These are phyloP conservation scores for Calameuta filiformis DNA, from an alignment of 2,888 invertebrate species.

Conservation along the genomic window DNA sequence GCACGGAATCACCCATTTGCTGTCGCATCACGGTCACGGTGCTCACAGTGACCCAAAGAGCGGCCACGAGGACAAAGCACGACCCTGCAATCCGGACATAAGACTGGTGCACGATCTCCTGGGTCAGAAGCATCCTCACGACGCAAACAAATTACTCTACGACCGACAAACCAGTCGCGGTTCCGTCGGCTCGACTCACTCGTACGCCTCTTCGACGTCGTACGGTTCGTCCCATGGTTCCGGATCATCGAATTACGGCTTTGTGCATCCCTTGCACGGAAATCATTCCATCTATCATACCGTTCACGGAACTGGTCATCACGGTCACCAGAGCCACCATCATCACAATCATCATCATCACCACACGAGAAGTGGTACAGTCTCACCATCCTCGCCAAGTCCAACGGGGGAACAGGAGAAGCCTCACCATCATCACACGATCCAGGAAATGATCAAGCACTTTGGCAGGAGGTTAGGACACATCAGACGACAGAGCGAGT, in stretches of 20 bases:
- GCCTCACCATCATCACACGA: constrained; percentile 73
- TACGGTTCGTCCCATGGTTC: constrained; percentile 48
- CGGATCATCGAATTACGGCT: constrained; percentile 67
- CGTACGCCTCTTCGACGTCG: constrained; percentile 50
- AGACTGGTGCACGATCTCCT: constrained; percentile 50
- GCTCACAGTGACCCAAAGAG: constrained; percentile 62
- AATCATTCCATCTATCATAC: constrained; percentile 62
- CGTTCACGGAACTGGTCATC: constrained; percentile 51
- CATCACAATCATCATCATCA: constrained; percentile 50
- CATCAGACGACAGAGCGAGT: constrained; percentile 73
- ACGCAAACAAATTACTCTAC: constrained; percentile 37
- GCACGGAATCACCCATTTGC: constrained; percentile 67
- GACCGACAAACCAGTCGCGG: constrained; percentile 50
- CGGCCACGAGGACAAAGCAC: constrained; percentile 7
- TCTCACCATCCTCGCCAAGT: constrained; percentile 51
- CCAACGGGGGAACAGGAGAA: constrained; percentile 52
- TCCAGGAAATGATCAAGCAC: constrained; percentile 81
- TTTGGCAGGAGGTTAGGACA: constrained; percentile 81
- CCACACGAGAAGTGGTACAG: constrained; percentile 32
- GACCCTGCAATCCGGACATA: constrained; percentile 40
- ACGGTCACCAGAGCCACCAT: constrained; percentile 35
- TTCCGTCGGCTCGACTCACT: constrained; percentile 59
- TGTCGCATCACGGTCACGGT: constrained; percentile 52
- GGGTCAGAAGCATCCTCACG: constrained; percentile 34
- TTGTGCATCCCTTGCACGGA: constrained; percentile 60